These are phyloP conservation scores for Ctenoplectra terminalis DNA, from an alignment of 1,140 invertebrate species.

Conservation along the genomic window DNA sequence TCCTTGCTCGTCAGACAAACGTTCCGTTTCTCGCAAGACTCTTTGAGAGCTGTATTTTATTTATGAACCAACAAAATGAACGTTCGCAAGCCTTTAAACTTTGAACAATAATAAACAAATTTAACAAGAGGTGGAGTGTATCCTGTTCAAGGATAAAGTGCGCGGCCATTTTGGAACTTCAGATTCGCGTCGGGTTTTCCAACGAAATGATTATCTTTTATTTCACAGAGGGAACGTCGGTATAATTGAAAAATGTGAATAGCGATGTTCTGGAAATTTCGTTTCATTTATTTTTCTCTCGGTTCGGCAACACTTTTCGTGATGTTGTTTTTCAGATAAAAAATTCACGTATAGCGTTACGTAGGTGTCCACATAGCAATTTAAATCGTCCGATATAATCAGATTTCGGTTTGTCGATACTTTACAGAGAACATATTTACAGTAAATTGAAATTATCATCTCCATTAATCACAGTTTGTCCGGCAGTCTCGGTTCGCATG, in stretches of 20 bases:
- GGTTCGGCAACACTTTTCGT: not conserved
- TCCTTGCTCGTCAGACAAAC: not conserved
- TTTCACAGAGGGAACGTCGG: not conserved
- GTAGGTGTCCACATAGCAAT: not conserved
- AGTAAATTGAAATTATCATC: slow-evolving; percentile 55
- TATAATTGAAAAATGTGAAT: not conserved
- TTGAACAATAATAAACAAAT: not conserved
- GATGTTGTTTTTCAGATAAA: not conserved
- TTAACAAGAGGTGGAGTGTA: not conserved
- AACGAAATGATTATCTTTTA: not conserved
- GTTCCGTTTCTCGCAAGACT: not conserved
- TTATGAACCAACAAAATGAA: not conserved
- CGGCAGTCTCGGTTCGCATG: slow-evolving; percentile 9
- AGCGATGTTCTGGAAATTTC: not conserved
- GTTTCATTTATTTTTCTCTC: not conserved
- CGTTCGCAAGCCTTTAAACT: not conserved
- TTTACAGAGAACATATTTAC: slow-evolving; percentile 3
- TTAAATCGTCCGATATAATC: not conserved
- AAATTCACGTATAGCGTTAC: not conserved
- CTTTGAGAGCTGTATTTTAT: not conserved
- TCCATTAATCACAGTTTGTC: slow-evolving; percentile 53
- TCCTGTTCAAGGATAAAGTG: too few species aligned
- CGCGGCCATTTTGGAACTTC: not conserved
- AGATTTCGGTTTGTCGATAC: not conserved
- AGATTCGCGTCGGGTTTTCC: not conserved